These are phyloP conservation scores for Emys orbicularis DNA, from an alignment of 2,797 vertebrate species.

Conservation along the genomic window DNA sequence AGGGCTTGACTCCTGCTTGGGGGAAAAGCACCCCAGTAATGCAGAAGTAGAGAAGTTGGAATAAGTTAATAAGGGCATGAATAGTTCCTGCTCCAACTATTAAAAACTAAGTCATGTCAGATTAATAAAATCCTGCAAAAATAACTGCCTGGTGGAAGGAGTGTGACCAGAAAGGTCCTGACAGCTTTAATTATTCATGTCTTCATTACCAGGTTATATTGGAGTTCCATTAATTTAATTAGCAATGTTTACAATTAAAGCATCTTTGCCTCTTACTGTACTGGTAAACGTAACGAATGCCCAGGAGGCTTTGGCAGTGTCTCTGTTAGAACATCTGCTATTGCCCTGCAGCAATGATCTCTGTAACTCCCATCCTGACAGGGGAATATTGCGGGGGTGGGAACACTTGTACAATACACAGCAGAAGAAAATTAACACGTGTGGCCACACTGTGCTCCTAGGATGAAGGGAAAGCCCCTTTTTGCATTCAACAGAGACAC, in stretches of 20 bases:
- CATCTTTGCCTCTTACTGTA: neutral
- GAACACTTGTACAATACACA: fast-evolving
- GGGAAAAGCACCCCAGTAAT: fast-evolving
- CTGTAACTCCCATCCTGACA: fast-evolving
- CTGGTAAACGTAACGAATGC: fast-evolving
- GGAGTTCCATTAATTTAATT: neutral
- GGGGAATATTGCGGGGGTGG: neutral
- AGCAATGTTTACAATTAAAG: neutral
- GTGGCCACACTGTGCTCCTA: neutral
- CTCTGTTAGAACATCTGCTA: fast-evolving
- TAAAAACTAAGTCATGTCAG: neutral
- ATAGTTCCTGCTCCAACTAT: neutral
- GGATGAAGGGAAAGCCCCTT: neutral
- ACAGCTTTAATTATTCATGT: fast-evolving
- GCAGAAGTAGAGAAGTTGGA: neutral
- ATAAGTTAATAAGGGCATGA: neutral
- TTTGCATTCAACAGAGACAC: neutral
- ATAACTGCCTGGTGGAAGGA: neutral
- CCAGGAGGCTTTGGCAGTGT: neutral
- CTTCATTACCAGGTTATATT: neutral
- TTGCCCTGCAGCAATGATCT: neutral
- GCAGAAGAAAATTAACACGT: neutral
- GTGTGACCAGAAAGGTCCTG: neutral
- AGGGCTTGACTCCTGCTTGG: neutral
- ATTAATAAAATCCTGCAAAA: neutral